Evolutionary conservation across 2,888 invertebrate species (phyloP), one percentile per base, ranked within the genome.

Genomic region (Caenorhabditis sp.): DNA sequence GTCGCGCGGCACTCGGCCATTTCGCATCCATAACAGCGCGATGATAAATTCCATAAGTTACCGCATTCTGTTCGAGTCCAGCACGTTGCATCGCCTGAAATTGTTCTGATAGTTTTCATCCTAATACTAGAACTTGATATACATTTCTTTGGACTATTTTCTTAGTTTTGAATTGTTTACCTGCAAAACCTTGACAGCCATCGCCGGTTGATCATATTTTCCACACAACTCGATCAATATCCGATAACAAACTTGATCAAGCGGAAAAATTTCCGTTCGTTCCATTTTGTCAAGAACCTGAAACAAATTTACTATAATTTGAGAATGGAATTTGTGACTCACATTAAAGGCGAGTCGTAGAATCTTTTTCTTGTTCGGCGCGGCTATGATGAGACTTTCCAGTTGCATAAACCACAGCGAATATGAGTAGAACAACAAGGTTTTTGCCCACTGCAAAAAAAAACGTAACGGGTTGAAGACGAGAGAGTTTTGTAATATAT

Each of bases 201-300:
- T 90, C 67, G 95, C 93, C 0, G 99, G 97, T 87, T 95, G 92
- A 67, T 94, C 94, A 88, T 96, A 94, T 7, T 82, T 80, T 21
- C 97, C 96, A 89, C 97, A 99, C 26, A 99, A 91, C 89, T 97
- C 96, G 94, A 99, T 96, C 92, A 99, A 93, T 62, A 97, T 93
- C 71, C 99, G 92, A 89, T 97, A 99, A 90, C 97, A 97, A 61
- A 97, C 90, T 77, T 87, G 87, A 67, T 87, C 87, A n/a, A 83
- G 70, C 17, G 80, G 81, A 23, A 76, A 72, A 12, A 83, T 65
- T 50, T 81, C 82, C 0, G 93, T 91, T 82, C 93, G 93, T 79
- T 95, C 94, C 87, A 97, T 94, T 81, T 93, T 92, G 58, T 93
- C 93, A 53, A 99, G 90, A 60, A 96, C 77, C 83, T 85, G 66